A percentile compares a stretch with the other conserved stretches of the same genome.
These are phyloP conservation scores for Grus americana DNA, from an alignment of 2,113 vertebrate species.

Conservation along the genomic window DNA sequence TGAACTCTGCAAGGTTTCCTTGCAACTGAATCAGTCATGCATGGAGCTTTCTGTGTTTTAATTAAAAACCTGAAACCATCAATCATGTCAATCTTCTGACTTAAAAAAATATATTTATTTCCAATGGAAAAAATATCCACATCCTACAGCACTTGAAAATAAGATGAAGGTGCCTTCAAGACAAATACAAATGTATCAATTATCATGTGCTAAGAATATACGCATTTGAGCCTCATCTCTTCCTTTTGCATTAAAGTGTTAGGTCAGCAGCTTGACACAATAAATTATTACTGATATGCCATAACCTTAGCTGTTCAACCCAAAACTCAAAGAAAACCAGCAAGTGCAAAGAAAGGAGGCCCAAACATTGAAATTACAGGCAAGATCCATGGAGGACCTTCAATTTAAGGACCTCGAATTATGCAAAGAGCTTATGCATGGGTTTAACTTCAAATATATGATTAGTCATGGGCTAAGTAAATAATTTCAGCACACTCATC, in stretches of 20 bases:
- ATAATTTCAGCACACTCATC: constrained; percentile 58
- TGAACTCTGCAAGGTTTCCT: constrained; percentile 21
- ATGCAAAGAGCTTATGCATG: background rate
- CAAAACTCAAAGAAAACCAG: background rate
- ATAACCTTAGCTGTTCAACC: background rate
- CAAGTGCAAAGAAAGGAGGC: background rate
- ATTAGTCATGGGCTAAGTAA: constrained; percentile 56
- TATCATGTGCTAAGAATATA: background rate
- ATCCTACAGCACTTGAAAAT: background rate
- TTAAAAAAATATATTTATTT: background rate
- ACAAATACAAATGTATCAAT: background rate
- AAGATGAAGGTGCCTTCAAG: background rate
- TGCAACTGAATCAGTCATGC: constrained; percentile 7
- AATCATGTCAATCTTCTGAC: background rate
- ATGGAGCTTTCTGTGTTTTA: constrained; percentile 25
- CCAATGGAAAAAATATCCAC: background rate
- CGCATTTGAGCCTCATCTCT: background rate
- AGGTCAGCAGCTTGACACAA: background rate
- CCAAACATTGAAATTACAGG: background rate
- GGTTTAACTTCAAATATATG: constrained; percentile 38
- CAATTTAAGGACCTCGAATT: background rate
- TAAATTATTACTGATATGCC: constrained; percentile 13
- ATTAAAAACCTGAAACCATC: constrained; percentile 32
- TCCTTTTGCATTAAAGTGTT: background rate
- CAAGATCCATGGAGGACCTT: background rate